These are phyloP conservation scores for Sclerodermus sp. DNA, from an alignment of 2,888 invertebrate species.

Conservation along the genomic window DNA sequence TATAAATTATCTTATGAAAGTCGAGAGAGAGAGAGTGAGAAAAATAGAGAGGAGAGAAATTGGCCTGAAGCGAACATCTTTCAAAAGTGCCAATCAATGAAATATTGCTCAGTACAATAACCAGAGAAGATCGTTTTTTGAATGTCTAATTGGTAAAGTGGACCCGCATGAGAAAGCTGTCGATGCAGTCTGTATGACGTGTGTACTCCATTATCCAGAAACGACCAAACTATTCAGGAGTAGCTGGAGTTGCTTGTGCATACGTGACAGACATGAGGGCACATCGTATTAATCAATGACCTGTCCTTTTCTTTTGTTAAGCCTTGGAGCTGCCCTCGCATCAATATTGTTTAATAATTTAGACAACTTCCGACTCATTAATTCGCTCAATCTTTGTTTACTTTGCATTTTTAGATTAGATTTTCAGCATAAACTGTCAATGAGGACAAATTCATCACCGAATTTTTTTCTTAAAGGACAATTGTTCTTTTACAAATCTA, in stretches of 20 bases:
- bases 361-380: slow-evolving; percentile 1
- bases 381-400: too few species aligned
- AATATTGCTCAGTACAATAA: background rate
- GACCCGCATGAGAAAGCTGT: slow-evolving; percentile 36
- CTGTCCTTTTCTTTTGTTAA: slow-evolving; percentile 26
- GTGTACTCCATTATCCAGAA: background rate
- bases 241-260: background rate
- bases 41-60: too few species aligned
- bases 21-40: too few species aligned
- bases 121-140: background rate
- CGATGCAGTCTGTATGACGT: background rate
- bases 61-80: too few species aligned
- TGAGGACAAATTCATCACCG: too few species aligned
- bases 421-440: too few species aligned
- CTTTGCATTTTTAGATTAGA: too few species aligned
- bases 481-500: too few species aligned
- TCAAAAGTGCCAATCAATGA: background rate
- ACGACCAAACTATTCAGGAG: slow-evolving; percentile 17
- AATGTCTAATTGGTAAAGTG: slow-evolving; percentile 18
- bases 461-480: too few species aligned
- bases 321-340: slow-evolving; percentile 8
- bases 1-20: too few species aligned
- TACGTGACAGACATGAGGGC: slow-evolving; percentile 24
- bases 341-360: slow-evolving; percentile 39
- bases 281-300: slow-evolving; percentile 32